Conservation (phyloP, 1,140 invertebrate genomes). For the Drosophila subobscura region DNA sequence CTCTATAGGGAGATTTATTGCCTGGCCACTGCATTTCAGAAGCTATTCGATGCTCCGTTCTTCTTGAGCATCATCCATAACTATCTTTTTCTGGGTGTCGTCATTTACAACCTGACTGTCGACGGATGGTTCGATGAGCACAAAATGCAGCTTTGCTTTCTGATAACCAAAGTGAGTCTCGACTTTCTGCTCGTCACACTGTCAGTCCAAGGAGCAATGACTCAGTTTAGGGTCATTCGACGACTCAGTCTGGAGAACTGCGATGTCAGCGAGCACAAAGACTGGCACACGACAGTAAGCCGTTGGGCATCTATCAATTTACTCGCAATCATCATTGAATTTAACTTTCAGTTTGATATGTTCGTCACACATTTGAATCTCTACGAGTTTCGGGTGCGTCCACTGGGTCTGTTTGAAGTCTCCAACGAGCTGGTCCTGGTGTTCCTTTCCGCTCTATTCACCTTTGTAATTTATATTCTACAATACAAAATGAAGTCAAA, state of each 20-base stretch:
- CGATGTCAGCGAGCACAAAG: constrained; percentile 13
- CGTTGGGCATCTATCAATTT: too few relatives aligned
- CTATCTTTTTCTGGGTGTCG: not conserved
- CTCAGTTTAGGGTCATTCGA: constrained; percentile 28
- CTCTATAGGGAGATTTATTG: constrained; percentile 48
- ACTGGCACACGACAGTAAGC: constrained; percentile 48
- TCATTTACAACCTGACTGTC: constrained; percentile 5
- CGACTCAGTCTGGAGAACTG: constrained; percentile 47
- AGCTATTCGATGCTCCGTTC: constrained; percentile 27
- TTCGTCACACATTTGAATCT: constrained; percentile 47
- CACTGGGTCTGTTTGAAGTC: constrained; percentile 53
- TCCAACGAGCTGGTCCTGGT: constrained; percentile 56
- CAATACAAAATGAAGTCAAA: constrained; percentile 35
- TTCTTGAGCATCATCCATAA: constrained; percentile 21
- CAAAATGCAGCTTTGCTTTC: not conserved
- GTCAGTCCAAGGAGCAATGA: constrained; percentile 24
- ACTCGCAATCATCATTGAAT: not conserved
- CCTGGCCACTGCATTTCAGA: constrained; percentile 20
- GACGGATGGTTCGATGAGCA: not conserved
- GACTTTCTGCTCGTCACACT: constrained; percentile 49
- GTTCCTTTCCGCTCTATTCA: constrained; percentile 47
- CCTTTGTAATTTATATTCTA: constrained; percentile 50
- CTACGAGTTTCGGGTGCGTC: constrained; percentile 40
- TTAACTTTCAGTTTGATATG: constrained; percentile 41
- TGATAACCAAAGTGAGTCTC: constrained; percentile 25